Evolutionary conservation across 2,113 vertebrate genomes (phyloP).

Genomic region (Phodopus roborovskii): DNA sequence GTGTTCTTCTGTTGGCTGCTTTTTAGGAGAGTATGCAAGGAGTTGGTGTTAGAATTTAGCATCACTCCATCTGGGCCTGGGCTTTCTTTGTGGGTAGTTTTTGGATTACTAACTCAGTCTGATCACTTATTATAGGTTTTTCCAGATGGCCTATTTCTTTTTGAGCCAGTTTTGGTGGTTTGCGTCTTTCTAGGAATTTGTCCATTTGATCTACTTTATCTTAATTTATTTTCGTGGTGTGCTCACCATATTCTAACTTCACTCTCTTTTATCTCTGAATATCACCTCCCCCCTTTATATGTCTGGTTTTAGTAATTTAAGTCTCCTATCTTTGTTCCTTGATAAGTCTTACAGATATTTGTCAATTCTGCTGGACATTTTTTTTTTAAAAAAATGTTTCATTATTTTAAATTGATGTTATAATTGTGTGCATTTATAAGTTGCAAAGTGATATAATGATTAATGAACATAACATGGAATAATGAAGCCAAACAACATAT

Average conservation of each 20-base stretch:
- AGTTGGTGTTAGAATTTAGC: conserved; percentile 6
- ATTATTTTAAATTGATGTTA: background rate
- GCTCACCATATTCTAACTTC: background rate
- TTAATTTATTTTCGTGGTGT: background rate
- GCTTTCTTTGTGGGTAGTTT: conserved; percentile 18
- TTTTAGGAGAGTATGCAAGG: background rate
- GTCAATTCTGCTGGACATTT: background rate
- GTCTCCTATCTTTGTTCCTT: background rate
- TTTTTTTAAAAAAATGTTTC: background rate
- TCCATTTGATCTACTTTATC: conserved; percentile 44
- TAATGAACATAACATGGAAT: background rate
- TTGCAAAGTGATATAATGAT: background rate
- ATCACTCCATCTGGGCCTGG: conserved; percentile 1
- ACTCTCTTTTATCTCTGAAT: background rate
- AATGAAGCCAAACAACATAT: background rate
- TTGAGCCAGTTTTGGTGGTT: conserved; percentile 35
- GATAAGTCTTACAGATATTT: background rate
- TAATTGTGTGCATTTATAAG: background rate
- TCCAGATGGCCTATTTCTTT: conserved; percentile 45
- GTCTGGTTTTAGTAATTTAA: background rate
- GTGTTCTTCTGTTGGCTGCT: background rate
- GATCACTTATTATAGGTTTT: background rate
- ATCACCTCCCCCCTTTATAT: background rate
- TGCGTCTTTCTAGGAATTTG: conserved; percentile 18
- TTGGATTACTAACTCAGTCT: conserved; percentile 40